Evolutionary conservation across 2,797 vertebrate genomes (phyloP).

Genomic region (Gallinago stenura): DNA sequence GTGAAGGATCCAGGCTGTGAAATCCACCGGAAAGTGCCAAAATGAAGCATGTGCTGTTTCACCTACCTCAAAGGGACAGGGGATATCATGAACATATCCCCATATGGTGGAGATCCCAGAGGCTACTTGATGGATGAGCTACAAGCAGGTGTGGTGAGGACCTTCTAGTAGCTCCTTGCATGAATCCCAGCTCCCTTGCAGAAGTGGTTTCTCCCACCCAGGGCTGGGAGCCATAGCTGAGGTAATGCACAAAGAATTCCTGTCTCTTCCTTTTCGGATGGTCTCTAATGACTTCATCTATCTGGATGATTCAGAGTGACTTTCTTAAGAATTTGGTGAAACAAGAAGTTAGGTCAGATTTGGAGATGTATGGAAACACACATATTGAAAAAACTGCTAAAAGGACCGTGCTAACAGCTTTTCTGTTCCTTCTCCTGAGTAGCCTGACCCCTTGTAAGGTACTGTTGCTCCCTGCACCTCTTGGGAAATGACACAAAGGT

Average conservation of each 20-base stretch:
- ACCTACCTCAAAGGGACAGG: neutral
- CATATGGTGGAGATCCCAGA: neutral
- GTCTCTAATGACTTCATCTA: neutral
- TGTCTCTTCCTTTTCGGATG: neutral
- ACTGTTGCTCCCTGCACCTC: neutral
- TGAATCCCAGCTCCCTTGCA: neutral
- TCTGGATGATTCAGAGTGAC: neutral
- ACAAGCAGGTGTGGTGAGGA: neutral
- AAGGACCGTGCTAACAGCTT: accelerated
- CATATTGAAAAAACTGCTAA: neutral
- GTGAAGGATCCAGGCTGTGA: neutral
- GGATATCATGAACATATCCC: neutral
- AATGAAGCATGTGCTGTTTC: neutral
- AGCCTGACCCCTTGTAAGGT: neutral
- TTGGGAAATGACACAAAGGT: neutral
- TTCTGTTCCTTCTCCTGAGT: neutral
- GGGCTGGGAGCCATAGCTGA: neutral
- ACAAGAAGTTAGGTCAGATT: neutral
- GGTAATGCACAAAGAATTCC: neutral
- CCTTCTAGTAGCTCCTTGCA: neutral
- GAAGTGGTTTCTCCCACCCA: neutral
- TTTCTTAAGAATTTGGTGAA: neutral
- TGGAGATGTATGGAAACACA: neutral
- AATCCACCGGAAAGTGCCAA: neutral
- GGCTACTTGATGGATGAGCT: neutral